Conservation (phyloP, 1,140 invertebrate genomes). For the Alviniconcha marisindica region DNA sequence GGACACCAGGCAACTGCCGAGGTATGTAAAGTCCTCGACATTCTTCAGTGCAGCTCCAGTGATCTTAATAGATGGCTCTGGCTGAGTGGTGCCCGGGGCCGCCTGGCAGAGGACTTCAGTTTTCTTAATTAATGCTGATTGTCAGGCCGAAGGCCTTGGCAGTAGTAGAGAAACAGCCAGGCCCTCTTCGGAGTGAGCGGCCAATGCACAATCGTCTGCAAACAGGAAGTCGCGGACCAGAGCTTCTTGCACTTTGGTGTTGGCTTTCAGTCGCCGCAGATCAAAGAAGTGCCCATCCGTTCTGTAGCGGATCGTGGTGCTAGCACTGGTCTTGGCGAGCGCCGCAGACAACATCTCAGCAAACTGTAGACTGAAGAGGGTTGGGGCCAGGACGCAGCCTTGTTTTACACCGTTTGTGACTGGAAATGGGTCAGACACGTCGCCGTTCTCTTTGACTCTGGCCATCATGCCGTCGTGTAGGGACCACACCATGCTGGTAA, state of each 20-base stretch:
- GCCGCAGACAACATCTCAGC: conserved; percentile 35
- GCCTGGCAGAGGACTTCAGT: conserved; percentile 41
- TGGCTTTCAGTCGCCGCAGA: not conserved
- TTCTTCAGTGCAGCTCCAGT: conserved; percentile 17
- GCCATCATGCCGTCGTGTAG: conserved; percentile 40
- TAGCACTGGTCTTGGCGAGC: not conserved
- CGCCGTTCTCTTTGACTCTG: conserved; percentile 21
- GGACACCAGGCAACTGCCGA: no score
- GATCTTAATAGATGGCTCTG: conserved; percentile 29
- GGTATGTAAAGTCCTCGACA: conserved; percentile 39
- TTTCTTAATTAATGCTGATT: conserved; percentile 49
- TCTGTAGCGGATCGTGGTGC: not conserved
- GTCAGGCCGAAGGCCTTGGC: conserved; percentile 51
- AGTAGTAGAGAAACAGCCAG: conserved; percentile 45
- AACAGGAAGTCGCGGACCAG: no score
- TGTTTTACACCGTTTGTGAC: conserved; percentile 44
- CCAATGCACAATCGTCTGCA: conserved; percentile 48
- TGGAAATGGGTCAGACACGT: conserved; percentile 5
- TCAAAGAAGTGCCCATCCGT: not conserved
- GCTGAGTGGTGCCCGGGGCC: conserved; percentile 35
- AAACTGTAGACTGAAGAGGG: conserved; percentile 45
- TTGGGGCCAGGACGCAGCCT: conserved; percentile 44
- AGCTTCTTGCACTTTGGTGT: no score
- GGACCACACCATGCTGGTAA: conserved; percentile 21
- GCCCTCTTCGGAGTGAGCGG: conserved; percentile 39